Evolutionary conservation across 2,888 invertebrate species (phyloP).

Genomic region (Tridacna crocea): DNA sequence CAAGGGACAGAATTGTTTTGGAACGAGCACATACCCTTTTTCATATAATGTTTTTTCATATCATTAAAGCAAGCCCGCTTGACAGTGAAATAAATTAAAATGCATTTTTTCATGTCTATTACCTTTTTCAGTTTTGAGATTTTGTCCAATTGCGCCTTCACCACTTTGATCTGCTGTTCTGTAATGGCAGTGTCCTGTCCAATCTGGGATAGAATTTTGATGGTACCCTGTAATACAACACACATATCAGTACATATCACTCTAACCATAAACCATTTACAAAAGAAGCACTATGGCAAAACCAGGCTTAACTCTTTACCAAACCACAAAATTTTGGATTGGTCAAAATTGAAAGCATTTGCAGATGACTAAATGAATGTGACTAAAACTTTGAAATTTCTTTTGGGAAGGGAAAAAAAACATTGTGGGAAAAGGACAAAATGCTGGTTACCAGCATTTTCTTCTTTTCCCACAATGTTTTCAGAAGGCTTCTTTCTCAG

Average conservation of each 20-base stretch:
- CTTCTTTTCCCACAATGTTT: not conserved
- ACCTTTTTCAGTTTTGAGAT: constrained; percentile 83
- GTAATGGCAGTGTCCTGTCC: constrained; percentile 84
- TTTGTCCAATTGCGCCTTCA: constrained; percentile 82
- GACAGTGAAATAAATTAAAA: too few species aligned
- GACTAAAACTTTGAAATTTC: too few species aligned
- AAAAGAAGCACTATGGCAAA: not conserved
- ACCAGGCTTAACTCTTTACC: not conserved
- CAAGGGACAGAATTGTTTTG: too few species aligned
- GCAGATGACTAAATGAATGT: too few species aligned
- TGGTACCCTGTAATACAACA: constrained; percentile 75
- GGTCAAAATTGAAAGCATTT: too few species aligned
- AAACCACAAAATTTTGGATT: too few species aligned
- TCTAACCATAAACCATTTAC: too few species aligned
- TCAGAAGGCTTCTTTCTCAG: not conserved
- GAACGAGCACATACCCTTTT: too few species aligned
- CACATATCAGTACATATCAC: not conserved
- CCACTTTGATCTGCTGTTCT: constrained; percentile 83
- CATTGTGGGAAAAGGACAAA: not conserved
- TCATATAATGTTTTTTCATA: too few species aligned
- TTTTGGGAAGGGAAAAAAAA: too few species aligned
- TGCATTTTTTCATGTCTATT: not conserved
- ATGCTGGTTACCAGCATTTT: not conserved
- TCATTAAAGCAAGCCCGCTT: too few species aligned
- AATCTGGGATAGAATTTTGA: constrained; percentile 83